Evolutionary conservation across 2,797 vertebrate species (phyloP), one percentile per base, ranked within the genome.

Genomic region (Numenius phaeopus): DNA sequence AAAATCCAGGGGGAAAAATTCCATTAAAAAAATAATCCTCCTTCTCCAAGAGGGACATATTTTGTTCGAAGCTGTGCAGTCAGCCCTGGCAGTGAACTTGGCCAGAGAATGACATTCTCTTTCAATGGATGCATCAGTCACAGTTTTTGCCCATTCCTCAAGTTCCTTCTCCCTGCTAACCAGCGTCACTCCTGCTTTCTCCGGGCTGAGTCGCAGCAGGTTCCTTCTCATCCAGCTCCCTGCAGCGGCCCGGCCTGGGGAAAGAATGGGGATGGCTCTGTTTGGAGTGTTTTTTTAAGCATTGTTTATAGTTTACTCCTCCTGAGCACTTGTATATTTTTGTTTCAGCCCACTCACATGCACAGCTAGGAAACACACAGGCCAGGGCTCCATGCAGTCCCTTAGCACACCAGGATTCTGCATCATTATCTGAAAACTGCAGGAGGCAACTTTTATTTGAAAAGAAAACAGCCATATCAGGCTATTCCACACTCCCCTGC

Each of bases 101-200:
- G 96, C 96, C 1, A 1, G 39, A 76, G 89, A 79, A 34, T 0
- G 30, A 6, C 94, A 91, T 95, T 96, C 94, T 82, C 95, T 50
- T 86, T 65, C 78, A 15, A 9, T 18, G 94, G 78, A 65, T 52
- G 82, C 89, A 44, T 79, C 95, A n/a, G 65, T 84, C 87, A 46
- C 94, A 90, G 95, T 50, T 96, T 83, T 90, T 70, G 6, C 83
- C 95, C 97, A 96, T 97, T 97, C 96, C 86, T 96, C 77, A 97
- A 96, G 96, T 97, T 97, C 93, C 91, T 96, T 88, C 94, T 96
- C 95, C 91, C 94, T 69, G 96, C 95, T 67, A 82, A 79, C 76
- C 91, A 80, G 72, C 10, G 58, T 70, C 93, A 24, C 52, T 78
- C 30, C 89, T 14, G 89, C 92, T 87, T 96, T 92, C 82, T 83